Evolutionary conservation across 1,140 invertebrate genomes (phyloP).

Genomic region (Zaprionus tsacasi): DNA sequence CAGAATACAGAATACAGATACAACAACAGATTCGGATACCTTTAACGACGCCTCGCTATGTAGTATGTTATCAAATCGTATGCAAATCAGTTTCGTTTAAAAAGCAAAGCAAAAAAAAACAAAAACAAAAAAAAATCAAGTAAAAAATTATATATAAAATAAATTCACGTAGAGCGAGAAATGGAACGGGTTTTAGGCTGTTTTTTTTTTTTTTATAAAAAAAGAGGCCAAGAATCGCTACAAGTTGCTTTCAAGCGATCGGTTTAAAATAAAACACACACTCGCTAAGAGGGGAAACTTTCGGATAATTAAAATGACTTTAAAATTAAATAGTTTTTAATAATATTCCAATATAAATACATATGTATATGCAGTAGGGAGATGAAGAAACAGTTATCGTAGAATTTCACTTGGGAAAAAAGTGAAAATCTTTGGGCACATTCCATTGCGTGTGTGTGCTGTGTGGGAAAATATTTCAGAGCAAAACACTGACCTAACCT

Average conservation of each 20-base stretch:
- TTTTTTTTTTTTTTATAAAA: slow-evolving; percentile 19
- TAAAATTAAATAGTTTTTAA: not conserved
- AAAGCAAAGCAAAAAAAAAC: slow-evolving; percentile 52
- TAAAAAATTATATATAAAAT: slow-evolving; percentile 46
- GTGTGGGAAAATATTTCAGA: not conserved
- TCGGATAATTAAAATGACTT: slow-evolving; percentile 1
- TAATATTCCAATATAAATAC: not conserved
- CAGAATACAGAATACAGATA: slow-evolving; percentile 26
- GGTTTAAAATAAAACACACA: not conserved
- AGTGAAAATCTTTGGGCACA: slow-evolving; percentile 21
- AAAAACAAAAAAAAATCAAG: slow-evolving; percentile 24
- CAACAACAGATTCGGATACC: slow-evolving; percentile 10
- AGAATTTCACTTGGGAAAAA: slow-evolving; percentile 13
- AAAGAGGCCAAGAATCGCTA: slow-evolving; percentile 19
- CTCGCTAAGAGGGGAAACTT: not conserved
- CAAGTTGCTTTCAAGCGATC: slow-evolving; percentile 1
- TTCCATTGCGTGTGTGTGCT: not conserved
- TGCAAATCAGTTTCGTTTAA: slow-evolving; percentile 68
- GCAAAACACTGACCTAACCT: slow-evolving; percentile 33
- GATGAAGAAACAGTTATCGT: not conserved
- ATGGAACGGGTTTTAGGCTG: slow-evolving; percentile 53
- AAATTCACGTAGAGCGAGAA: slow-evolving; percentile 41
- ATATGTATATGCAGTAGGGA: not conserved
- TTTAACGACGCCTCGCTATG: slow-evolving; percentile 13
- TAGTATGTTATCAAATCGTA: slow-evolving; percentile 70